phyloP scores from a whole-genome alignment of 1,140 invertebrate genomes.

The Cephus cinctus region DNA sequence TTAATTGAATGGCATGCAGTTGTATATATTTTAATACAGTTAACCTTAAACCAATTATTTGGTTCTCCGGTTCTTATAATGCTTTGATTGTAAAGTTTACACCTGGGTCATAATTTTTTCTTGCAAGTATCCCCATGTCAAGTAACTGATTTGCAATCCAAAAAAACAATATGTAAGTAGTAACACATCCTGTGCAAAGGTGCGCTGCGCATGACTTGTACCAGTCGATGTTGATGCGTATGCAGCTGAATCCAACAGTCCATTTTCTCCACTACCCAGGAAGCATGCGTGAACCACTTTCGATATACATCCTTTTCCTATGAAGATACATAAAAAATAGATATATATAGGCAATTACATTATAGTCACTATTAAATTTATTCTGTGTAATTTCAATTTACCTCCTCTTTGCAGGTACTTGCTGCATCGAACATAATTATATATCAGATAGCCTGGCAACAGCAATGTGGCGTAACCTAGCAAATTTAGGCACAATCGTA shows the following conservation, averaged over 20 bases:
- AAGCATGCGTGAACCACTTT: conserved; percentile 65
- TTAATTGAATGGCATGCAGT: too few relatives aligned
- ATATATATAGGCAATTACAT: conserved; percentile 19
- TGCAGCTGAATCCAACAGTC: conserved; percentile 42
- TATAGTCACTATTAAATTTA: conserved; percentile 10
- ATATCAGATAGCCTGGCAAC: conserved; percentile 81
- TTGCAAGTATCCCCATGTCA: conserved; percentile 93
- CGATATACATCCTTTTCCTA: conserved; percentile 60
- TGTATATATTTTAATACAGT: too few relatives aligned
- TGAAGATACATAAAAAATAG: too few relatives aligned
- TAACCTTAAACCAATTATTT: too few relatives aligned
- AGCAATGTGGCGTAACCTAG: conserved; percentile 88
- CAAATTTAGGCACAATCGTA: conserved; percentile 76
- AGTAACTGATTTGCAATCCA: conserved; percentile 86
- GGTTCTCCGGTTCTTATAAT: too few relatives aligned
- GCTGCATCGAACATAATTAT: conserved; percentile 77
- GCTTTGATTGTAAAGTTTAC: too few relatives aligned
- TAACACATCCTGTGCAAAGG: conserved; percentile 58
- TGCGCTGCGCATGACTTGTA: conserved; percentile 35
- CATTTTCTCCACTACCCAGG: conserved; percentile 57
- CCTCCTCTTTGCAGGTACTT: conserved; percentile 81
- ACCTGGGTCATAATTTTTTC: conserved; percentile 90
- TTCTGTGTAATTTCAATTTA: conserved; percentile 50
- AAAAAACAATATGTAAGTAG: conserved; percentile 78
- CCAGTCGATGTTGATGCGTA: conserved; percentile 34